These are phyloP conservation scores for Eulemur macaco DNA, from an alignment of 2,113 vertebrate genomes.

Conservation along the genomic window DNA sequence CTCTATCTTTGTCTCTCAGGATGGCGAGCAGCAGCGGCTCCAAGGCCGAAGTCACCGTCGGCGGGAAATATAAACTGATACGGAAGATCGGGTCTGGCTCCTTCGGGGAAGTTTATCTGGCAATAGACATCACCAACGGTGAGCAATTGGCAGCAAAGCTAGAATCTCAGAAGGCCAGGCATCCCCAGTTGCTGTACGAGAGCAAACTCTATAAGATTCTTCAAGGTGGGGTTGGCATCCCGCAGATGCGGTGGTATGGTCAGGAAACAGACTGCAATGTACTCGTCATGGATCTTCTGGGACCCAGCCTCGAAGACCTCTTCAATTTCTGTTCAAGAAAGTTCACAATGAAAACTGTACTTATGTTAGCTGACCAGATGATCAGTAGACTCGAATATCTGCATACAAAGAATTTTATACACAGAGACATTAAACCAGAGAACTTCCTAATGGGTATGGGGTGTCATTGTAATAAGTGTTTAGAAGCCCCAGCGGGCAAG, in stretches of 20 bases:
- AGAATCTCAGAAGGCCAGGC: too few species aligned
- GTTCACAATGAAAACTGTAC: slow-evolving; percentile 99
- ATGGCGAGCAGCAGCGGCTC: too few species aligned
- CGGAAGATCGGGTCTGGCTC: too few species aligned
- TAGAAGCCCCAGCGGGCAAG: slow-evolving; percentile 99
- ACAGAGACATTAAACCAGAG: slow-evolving; percentile 99
- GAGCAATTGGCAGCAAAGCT: too few species aligned
- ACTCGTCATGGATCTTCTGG: slow-evolving; percentile 99
- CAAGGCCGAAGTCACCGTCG: too few species aligned
- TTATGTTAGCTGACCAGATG: slow-evolving; percentile 99
- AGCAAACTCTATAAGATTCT: too few species aligned
- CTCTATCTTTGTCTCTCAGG: too few species aligned
- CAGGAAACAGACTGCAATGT: slow-evolving; percentile 99
- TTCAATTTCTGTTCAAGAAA: slow-evolving; percentile 99
- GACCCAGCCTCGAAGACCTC: slow-evolving; percentile 97
- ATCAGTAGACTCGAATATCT: slow-evolving; percentile 99
- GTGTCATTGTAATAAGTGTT: slow-evolving; percentile 99
- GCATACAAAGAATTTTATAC: slow-evolving; percentile 99
- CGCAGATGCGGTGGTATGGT: slow-evolving; percentile 92
- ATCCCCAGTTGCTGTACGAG: too few species aligned
- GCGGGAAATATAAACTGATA: too few species aligned
- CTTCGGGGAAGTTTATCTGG: too few species aligned
- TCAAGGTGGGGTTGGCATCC: too few species aligned
- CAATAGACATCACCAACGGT: too few species aligned
- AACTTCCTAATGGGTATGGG: slow-evolving; percentile 99